Percentiles rank a stretch among this genome's conserved stretches.
Evolutionary conservation across 1,140 invertebrate genomes (phyloP).

Genomic region (Neodiprion virginianus): DNA sequence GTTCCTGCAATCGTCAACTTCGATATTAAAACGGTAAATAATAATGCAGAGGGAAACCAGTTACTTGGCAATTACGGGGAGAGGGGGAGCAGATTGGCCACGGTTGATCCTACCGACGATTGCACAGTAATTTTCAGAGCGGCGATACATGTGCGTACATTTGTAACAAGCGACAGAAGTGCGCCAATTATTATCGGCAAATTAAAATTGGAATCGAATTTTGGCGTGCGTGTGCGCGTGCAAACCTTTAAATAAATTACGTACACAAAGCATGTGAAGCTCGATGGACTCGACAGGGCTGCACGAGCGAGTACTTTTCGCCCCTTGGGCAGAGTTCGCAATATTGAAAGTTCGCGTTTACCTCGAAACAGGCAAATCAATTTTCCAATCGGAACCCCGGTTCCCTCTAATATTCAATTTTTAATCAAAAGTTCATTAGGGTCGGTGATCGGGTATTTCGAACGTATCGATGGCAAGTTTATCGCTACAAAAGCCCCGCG

Average conservation of each 20-base stretch:
- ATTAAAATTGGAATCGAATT: neutral
- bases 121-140: neutral
- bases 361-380: neutral
- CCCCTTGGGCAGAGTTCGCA: too few species aligned
- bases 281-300: neutral
- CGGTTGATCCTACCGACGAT: neutral
- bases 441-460: neutral
- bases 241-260: too few species aligned
- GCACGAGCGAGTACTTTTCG: too few species aligned
- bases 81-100: neutral
- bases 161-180: neutral
- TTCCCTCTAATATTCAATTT: neutral
- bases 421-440: constrained; percentile 3
- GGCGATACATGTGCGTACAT: neutral
- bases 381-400: neutral
- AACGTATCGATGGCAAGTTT: neutral
- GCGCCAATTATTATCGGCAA: neutral
- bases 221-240: neutral
- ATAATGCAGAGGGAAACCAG: neutral
- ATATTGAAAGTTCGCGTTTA: too few species aligned
- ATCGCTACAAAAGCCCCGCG: neutral
- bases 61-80: neutral
- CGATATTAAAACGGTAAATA: neutral
- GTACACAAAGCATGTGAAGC: too few species aligned
- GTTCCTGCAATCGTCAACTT: too few species aligned